Evolutionary conservation across 2,888 invertebrate genomes (phyloP).

Genomic region (Thysanoteuthis rhombus): DNA sequence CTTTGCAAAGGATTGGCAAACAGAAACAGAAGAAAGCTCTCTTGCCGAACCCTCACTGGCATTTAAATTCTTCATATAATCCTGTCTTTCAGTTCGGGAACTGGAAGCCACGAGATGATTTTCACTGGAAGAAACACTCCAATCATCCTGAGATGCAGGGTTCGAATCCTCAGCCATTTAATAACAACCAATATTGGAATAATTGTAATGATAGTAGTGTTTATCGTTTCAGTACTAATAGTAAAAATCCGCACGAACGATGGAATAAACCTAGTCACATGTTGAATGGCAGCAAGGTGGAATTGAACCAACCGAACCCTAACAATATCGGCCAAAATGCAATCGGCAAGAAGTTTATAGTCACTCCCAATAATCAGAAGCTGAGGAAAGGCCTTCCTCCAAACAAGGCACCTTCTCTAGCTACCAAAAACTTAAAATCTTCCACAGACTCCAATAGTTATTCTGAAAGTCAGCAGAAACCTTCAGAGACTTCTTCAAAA

Average conservation of each 20-base stretch:
- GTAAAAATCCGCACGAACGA: neutral
- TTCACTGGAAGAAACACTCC: neutral
- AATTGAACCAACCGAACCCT: neutral
- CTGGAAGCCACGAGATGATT: neutral
- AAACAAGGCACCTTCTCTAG: neutral
- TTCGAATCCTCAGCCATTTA: neutral
- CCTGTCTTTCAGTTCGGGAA: neutral
- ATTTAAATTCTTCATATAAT: neutral
- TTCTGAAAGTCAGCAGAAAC: neutral
- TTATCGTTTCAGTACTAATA: neutral
- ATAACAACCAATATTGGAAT: neutral
- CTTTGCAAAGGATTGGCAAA: neutral
- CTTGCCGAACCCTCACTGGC: neutral
- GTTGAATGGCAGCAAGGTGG: neutral
- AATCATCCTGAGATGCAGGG: neutral
- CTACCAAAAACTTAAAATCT: neutral
- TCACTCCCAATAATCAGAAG: neutral
- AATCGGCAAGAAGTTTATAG: neutral
- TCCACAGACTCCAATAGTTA: neutral
- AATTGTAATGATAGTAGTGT: neutral
- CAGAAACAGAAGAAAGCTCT: neutral
- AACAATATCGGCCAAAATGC: neutral
- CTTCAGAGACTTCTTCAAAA: neutral
- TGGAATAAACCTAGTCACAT: neutral
- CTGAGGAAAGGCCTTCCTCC: neutral